These are phyloP conservation scores for Sminthurides aquaticus DNA, from an alignment of 2,888 invertebrate species.

Conservation along the genomic window DNA sequence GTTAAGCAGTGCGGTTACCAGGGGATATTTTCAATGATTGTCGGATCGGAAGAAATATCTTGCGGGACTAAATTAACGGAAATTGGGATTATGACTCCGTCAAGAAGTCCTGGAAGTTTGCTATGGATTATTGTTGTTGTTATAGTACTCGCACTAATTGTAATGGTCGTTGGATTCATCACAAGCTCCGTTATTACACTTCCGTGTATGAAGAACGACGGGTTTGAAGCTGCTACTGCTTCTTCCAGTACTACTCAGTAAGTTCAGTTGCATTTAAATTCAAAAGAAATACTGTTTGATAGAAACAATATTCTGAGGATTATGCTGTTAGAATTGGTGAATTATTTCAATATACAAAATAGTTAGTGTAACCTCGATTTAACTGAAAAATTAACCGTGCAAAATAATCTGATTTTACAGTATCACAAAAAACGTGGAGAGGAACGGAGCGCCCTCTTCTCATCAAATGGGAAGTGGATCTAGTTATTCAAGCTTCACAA, in stretches of 20 bases:
- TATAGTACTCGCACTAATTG: not conserved
- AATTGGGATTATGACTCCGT: not conserved
- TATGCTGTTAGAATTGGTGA: no score
- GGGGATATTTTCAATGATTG: not conserved
- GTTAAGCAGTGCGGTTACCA: conserved; percentile 37
- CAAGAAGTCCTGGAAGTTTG: not conserved
- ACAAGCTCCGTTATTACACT: not conserved
- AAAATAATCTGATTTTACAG: no score
- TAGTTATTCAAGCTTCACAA: conserved; percentile 21
- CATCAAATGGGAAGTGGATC: not conserved
- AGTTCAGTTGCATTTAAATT: not conserved
- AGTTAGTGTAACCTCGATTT: not conserved
- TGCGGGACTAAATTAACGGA: conserved; percentile 49
- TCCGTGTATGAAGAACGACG: not conserved
- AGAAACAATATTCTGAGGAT: no score
- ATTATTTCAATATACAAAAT: no score
- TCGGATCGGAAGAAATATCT: conserved; percentile 35
- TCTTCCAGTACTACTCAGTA: not conserved
- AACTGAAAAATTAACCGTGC: not conserved
- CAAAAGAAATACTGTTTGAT: no score
- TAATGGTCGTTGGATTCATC: not conserved
- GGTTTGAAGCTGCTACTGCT: not conserved
- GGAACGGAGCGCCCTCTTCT: not conserved
- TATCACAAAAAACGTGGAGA: no score
- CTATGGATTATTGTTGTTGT: not conserved